Percentiles rank a stretch among this genome's conserved stretches.
phyloP scores from a whole-genome alignment of 2,888 invertebrate species.

The Amorpha juglandis region DNA sequence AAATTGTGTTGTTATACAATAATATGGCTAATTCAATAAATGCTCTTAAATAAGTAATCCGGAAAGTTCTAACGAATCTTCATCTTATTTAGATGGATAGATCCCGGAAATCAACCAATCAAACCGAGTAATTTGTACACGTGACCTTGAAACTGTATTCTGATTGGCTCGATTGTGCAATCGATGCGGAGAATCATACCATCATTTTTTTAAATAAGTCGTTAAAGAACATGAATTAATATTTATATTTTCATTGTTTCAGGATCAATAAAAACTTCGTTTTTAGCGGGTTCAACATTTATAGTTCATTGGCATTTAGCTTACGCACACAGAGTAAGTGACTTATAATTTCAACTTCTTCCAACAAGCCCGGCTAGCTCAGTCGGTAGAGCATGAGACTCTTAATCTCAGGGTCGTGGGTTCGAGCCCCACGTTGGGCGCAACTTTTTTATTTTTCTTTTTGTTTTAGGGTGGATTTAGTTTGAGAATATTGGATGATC shows the following conservation, averaged over 20 bases:
- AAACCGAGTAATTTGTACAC: too few species aligned
- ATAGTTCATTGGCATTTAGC: conserved; percentile 97
- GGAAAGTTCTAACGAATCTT: too few species aligned
- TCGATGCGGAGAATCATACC: too few species aligned
- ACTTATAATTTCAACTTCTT: conserved; percentile 30
- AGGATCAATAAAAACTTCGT: conserved; percentile 91
- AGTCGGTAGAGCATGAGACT: conserved; percentile 85
- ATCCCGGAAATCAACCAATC: too few species aligned
- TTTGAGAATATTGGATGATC: conserved; percentile 92
- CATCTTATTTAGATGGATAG: too few species aligned
- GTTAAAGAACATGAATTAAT: not conserved
- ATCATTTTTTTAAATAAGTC: too few species aligned
- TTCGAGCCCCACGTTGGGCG: conserved; percentile 86
- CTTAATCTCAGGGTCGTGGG: conserved; percentile 87
- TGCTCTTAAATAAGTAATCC: too few species aligned
- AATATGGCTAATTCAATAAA: too few species aligned
- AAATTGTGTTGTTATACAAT: too few species aligned
- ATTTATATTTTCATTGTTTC: conserved; percentile 54
- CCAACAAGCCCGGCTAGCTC: conserved; percentile 80
- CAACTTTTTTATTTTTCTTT: conserved; percentile 36
- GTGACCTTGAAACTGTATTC: too few species aligned
- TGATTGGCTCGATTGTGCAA: too few species aligned
- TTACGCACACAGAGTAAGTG: conserved; percentile 91
- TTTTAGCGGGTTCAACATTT: conserved; percentile 92
- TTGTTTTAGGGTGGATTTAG: conserved; percentile 94